Evolutionary conservation across 2,888 invertebrate genomes (phyloP), one percentile per base, ranked within the genome.

Genomic region (Steinernema scapterisci): DNA sequence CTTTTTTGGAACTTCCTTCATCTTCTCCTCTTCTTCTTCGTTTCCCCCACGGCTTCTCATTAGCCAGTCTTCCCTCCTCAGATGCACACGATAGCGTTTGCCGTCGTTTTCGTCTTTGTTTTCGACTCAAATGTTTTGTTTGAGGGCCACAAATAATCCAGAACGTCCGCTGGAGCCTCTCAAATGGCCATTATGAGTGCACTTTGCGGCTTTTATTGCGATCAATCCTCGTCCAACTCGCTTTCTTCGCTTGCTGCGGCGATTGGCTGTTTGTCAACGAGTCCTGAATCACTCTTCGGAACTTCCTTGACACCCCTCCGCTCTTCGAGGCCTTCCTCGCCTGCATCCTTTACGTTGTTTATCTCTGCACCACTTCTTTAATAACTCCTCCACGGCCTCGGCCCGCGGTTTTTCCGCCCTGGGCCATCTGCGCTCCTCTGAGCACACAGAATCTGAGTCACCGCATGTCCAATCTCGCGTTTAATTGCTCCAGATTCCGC

Each of bases 401-500:
- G 38, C 5, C 38, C 38, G 16, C 63, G 27, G 11, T 63, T 27
- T n/a, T 31, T 16, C 23, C 16, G 63, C 63, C 63, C 27, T 27
- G 25, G 63, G 63, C 63, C 63, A 54, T 54, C 54, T 54, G 54
- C 23, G 54, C 3, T 23, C 31, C 16, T 5, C 16, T 63, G 5
- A 38, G 21, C 25, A 16, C 54, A 21, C 54, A 2, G 27, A 63
- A 25, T 63, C 63, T 16, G 2, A 16, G 7, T 44, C 48, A n/a
- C 48, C 19, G 48, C 48, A 5, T 3, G 48, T 48, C 48, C 48
- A 19, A 48, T 48, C 48, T 48, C 48, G 19, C 13, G 19, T 48
- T 54, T 63, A 63, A 63, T 63, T 63, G 63, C 63, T 31, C 63
- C 63, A 31, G 31, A 48, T 48, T 48, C 48, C 48, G 13, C 48